Conservation (phyloP, 2,797 vertebrate genomes). For the Alauda arvensis region DNA sequence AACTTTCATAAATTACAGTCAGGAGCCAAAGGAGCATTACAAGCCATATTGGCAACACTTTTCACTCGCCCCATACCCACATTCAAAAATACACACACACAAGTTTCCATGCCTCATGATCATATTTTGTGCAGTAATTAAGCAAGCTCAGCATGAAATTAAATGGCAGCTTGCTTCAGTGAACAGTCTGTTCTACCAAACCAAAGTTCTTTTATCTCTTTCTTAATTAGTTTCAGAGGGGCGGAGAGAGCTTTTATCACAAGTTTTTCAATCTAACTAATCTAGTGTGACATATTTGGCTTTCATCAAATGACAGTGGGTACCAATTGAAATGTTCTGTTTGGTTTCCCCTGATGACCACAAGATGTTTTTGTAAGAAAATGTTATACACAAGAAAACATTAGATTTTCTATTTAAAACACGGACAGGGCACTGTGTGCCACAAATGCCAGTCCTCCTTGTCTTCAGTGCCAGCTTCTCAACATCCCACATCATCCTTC, state of each 20-base stretch:
- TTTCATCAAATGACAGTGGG: slow-evolving; percentile 58
- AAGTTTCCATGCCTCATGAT: slow-evolving; percentile 57
- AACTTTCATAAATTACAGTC: slow-evolving; percentile 34
- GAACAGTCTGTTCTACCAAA: slow-evolving; percentile 66
- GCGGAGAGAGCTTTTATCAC: slow-evolving; percentile 63
- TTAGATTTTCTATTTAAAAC: slow-evolving; percentile 35
- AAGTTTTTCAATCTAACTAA: slow-evolving; percentile 71
- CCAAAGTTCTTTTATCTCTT: slow-evolving; percentile 71
- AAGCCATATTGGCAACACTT: slow-evolving; percentile 44
- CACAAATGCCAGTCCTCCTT: not conserved
- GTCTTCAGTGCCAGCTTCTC: not conserved
- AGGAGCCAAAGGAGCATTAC: slow-evolving; percentile 56
- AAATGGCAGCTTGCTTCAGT: slow-evolving; percentile 70
- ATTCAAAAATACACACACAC: slow-evolving; percentile 25
- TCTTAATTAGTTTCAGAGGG: slow-evolving; percentile 75
- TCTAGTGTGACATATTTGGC: slow-evolving; percentile 69
- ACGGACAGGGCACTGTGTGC: not conserved
- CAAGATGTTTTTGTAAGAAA: slow-evolving; percentile 60
- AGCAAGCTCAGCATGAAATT: slow-evolving; percentile 78
- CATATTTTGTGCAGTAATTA: slow-evolving; percentile 72
- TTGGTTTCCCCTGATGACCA: slow-evolving; percentile 61
- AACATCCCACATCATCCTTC: slow-evolving; percentile 1
- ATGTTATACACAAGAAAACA: slow-evolving; percentile 45
- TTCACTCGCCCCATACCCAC: not conserved
- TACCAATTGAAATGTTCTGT: slow-evolving; percentile 57